These are phyloP conservation scores for Zelleria hepariella DNA, from an alignment of 2,888 invertebrate genomes.

Conservation along the genomic window DNA sequence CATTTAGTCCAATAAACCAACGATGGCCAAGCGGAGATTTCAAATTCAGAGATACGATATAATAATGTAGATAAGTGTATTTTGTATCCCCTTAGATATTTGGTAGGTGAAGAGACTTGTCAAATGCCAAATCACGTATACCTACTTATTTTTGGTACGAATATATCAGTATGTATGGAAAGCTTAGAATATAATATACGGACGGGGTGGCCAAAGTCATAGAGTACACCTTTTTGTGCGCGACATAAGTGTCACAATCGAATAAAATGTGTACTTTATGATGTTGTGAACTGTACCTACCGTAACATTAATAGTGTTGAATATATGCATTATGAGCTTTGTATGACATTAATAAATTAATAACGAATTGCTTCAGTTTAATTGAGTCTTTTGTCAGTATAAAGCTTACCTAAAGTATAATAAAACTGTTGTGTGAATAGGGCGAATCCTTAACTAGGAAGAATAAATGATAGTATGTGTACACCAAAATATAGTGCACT, in stretches of 20 bases:
- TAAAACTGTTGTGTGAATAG: no score
- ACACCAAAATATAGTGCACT: constrained; percentile 1
- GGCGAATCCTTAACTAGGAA: no score
- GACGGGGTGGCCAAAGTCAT: neutral
- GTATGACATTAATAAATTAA: no score
- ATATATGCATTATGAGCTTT: no score
- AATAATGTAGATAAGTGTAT: constrained; percentile 39
- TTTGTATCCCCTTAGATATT: constrained; percentile 50
- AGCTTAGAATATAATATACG: neutral
- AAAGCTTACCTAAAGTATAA: no score
- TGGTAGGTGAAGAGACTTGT: constrained; percentile 26
- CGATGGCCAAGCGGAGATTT: constrained; percentile 20
- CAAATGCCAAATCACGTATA: constrained; percentile 49
- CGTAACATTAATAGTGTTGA: neutral
- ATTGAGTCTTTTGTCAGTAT: no score
- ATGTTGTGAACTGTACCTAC: neutral
- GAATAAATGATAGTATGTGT: neutral
- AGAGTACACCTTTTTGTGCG: neutral
- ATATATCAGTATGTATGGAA: constrained; percentile 10
- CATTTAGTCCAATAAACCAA: neutral
- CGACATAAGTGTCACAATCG: no score
- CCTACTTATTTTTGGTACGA: constrained; percentile 50
- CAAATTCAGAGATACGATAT: constrained; percentile 63
- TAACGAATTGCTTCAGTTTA: no score
- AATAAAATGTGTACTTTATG: neutral